Evolutionary conservation across 2,888 invertebrate species (phyloP).

Genomic region (Papilio elwesi): DNA sequence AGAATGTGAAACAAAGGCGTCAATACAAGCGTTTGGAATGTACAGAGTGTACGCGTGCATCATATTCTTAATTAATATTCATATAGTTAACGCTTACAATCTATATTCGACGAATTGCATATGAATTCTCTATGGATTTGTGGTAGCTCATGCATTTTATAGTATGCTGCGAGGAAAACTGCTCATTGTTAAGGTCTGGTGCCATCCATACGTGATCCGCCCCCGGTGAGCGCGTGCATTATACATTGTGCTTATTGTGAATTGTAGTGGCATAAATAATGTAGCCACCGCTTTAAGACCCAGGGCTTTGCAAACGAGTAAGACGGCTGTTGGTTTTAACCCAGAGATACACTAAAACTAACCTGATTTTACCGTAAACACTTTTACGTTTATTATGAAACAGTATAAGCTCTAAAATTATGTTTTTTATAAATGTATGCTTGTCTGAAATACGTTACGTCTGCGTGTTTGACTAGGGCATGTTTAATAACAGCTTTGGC

Average conservation of each 20-base stretch:
- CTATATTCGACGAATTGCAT: conserved; percentile 69
- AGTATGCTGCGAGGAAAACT: conserved; percentile 62
- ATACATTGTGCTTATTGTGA: conserved; percentile 38
- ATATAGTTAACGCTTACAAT: conserved; percentile 63
- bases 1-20: conserved; percentile 63
- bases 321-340: not conserved
- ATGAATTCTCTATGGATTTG: conserved; percentile 68
- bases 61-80: conserved; percentile 68
- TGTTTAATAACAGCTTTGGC: no score
- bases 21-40: conserved; percentile 57
- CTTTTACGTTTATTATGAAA: not conserved
- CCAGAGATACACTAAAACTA: not conserved
- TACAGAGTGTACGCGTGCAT: conserved; percentile 49
- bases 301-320: conserved; percentile 10
- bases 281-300: conserved; percentile 17
- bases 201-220: conserved; percentile 43
- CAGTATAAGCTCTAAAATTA: not conserved
- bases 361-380: not conserved
- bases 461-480: no score
- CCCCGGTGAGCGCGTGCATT: conserved; percentile 27
- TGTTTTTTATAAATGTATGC: no score
- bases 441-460: no score
- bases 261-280: conserved; percentile 32
- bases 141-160: conserved; percentile 68
- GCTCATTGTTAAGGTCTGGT: conserved; percentile 59